Evolutionary conservation across 2,888 invertebrate genomes (phyloP), one percentile per base, ranked within the genome.

Genomic region (Abrostola tripartita): DNA sequence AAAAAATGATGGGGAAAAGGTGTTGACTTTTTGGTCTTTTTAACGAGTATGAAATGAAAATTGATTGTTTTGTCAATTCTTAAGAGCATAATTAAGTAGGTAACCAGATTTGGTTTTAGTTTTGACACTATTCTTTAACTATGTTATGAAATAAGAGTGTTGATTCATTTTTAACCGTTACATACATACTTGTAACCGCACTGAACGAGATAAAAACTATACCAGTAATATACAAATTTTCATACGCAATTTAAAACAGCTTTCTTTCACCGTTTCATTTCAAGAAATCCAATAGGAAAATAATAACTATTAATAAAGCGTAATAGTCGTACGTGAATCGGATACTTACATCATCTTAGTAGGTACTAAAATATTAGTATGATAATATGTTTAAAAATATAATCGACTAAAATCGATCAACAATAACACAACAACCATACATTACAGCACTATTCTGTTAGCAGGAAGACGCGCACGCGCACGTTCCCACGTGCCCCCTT

Each of bases 401-500:
- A 85, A 86, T 84, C 82, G 83, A 81, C 81, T 73, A 77, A 87
- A 88, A 90, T 88, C 86, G 86, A 88, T 89, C 88, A 85, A 89
- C 85, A 85, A 87, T 88, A 87, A 81, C 69, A 81, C 81, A 85
- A 85, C 83, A 89, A 84, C 86, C 91, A 91, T 89, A 91, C 87
- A 90, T 90, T 90, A 90, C 79, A 79, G 74, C 65, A 78, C 87
- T 86, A 86, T 85, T 82, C 83, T 87, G 83, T 85, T 79, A 85
- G 85, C 83, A 86, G 87, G 86, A 87, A 88, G 88, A 81, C 74
- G 87, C 90, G 90, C 90, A 89, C 89, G 92, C 91, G 90, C 92
- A 88, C 88, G 89, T 94, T 94, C 93, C 92, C 94, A 93, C 93
- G 93, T 93, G 89, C 87, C 81, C 76, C 81, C 91, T 94, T 94